phyloP scores from a whole-genome alignment of 2,113 vertebrate genomes.

The Oceanodroma tethys region DNA sequence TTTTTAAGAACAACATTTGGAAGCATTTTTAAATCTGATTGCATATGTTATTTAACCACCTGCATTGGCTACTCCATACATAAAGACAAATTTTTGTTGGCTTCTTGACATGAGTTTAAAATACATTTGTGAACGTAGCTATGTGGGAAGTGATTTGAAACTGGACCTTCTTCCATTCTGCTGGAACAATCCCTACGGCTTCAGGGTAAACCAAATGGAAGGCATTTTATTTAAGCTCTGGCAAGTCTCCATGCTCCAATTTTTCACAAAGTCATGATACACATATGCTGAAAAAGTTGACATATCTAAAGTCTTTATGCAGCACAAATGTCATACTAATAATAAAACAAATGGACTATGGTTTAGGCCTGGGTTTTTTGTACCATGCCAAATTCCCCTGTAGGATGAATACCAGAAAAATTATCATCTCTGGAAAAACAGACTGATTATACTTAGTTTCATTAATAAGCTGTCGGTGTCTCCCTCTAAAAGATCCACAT shows the following conservation, averaged over 20 bases:
- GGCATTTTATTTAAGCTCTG: conserved; percentile 26
- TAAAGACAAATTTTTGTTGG: not conserved
- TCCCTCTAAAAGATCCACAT: not conserved
- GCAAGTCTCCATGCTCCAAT: not conserved
- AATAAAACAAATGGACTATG: not conserved
- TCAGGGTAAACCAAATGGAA: conserved; percentile 23
- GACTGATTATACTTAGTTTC: not conserved
- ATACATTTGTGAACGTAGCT: not conserved
- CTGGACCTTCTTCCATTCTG: not conserved
- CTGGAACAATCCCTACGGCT: not conserved
- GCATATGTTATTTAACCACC: not conserved
- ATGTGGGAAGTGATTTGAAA: not conserved
- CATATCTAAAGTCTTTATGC: not conserved
- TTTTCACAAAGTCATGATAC: not conserved
- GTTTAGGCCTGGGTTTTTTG: not conserved
- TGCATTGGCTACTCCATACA: not conserved
- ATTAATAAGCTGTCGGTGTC: not conserved
- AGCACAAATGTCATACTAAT: not conserved
- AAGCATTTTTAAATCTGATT: not conserved
- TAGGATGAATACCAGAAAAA: not conserved
- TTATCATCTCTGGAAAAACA: not conserved
- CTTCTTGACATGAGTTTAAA: not conserved
- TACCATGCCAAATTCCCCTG: not conserved
- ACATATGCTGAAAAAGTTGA: not conserved
- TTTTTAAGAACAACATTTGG: not conserved